phyloP scores from a whole-genome alignment of 2,888 invertebrate genomes.

The Lasiommata megera region DNA sequence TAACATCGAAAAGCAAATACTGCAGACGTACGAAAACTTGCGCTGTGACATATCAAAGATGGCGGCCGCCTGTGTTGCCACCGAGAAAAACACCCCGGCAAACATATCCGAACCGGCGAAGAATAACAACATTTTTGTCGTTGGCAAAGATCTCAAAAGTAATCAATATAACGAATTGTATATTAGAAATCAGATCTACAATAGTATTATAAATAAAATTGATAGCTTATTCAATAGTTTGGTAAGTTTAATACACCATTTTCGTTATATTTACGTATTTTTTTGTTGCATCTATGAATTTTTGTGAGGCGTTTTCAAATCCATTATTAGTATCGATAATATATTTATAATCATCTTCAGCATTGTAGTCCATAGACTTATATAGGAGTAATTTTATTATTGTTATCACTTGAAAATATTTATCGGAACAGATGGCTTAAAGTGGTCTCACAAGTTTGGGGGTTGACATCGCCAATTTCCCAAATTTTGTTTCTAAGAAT shows the following conservation, averaged over 20 bases:
- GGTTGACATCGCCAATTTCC: too few relatives aligned
- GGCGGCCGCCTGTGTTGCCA: conserved; percentile 50
- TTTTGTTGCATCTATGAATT: too few relatives aligned
- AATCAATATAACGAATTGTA: conserved; percentile 57
- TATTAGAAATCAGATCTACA: conserved; percentile 65
- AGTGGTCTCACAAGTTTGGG: too few relatives aligned
- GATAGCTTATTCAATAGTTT: conserved; percentile 69
- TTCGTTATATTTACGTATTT: not conserved
- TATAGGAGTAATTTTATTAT: too few relatives aligned
- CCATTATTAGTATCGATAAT: too few relatives aligned
- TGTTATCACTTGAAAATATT: too few relatives aligned
- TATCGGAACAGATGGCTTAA: too few relatives aligned
- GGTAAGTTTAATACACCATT: conserved; percentile 51
- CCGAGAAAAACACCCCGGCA: conserved; percentile 37
- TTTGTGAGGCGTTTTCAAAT: too few relatives aligned
- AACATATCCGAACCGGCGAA: conserved; percentile 51
- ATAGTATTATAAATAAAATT: conserved; percentile 67
- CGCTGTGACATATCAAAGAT: conserved; percentile 55
- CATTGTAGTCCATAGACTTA: too few relatives aligned
- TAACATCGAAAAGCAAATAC: conserved; percentile 59
- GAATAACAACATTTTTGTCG: conserved; percentile 61
- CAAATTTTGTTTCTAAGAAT: too few relatives aligned
- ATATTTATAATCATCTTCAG: too few relatives aligned
- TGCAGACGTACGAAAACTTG: conserved; percentile 60
- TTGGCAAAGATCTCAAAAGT: conserved; percentile 59